Base-by-base conservation (phyloP, 2,797 vertebrate genomes). In the Lindbergichthys nudifrons region DNA sequence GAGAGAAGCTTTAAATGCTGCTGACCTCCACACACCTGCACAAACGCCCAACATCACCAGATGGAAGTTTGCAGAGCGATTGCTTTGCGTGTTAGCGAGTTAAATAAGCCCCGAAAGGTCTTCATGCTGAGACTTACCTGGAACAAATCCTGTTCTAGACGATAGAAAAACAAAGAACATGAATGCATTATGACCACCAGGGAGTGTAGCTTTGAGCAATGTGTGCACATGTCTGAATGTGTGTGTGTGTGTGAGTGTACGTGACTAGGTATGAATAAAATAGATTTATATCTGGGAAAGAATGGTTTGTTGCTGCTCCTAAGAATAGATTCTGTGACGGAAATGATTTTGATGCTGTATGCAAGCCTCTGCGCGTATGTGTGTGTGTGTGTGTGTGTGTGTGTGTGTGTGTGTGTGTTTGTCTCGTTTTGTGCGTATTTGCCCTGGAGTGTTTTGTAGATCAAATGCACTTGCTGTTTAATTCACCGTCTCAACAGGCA, bases 401-500 rank as follows among this genome's bases (percentile, higher is more conserved):
- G 32, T 32, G 23, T 26, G 46, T 23, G 68, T 47, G 70, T 36
- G 43, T 64, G 53, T 42, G 32, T 39, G 42, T 46, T 45, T 61
- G 50, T 79, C 43, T 67, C 23, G n/a, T 69, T 83, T 72, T 87
- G 74, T 91, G 76, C 64, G 81, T 80, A 61, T 90, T 87, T 90
- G 89, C 87, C 91, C 92, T 16, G 63, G 75, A 89, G 93, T 92
- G 84, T 81, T 88, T 84, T 83, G 76, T 86, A 91, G 92, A 93
- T 93, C 93, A 93, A 92, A 93, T 93, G 89, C 91, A 85, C 89
- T 92, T 78, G 88, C 90, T 90, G 92, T 91, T 92, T 93, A 93
- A 94, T 94, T 93, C 93, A 87, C 83, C 88, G 68, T 93, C 91
- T 91, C 92, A 89, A 90, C 93, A 90, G 84, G 91, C 91, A 86